Base-by-base conservation (phyloP, 2,113 vertebrate species). In the Bubo blakistoni region DNA sequence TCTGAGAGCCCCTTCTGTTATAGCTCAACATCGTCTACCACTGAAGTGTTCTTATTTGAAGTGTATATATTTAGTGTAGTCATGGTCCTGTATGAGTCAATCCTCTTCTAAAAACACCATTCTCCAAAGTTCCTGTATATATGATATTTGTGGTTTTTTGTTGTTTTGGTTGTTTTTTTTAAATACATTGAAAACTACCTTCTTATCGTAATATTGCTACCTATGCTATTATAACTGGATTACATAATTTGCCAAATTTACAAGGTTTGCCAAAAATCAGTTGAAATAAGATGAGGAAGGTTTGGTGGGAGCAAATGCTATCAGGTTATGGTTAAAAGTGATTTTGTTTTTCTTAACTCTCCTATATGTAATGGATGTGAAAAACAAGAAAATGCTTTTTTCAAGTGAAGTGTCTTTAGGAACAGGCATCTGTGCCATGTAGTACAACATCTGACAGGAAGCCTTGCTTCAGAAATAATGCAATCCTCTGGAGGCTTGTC, bases 361-460 rank as follows among this genome's bases (percentile, higher is more conserved):
- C 17, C 7, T 61, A 16, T 25, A 17, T 25, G 16, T 88, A 96
- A 66, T 42, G 57, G 77, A 78, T 54, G 32, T 44, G 71, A 19
- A 81, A 90, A 88, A 77, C 72, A 72, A 80, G 90, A 54, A 73
- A 91, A 77, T 61, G 69, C 30, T 90, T 95, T 94, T 91, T 95
- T 51, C 40, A 69, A 38, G 62, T 14, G 21, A 81, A 74, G 27
- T 19, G 17, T 44, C 57, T 91, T n/a, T 81, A 88, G 42, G n/a
- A 94, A 44, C 40, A 86, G 85, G n/a, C 38, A 13, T 70, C 63
- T 91, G 36, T 86, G 85, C 74, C 25, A 3, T 93, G 88, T 94
- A 92, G 34, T 88, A 85, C 85, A 92, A 34, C 44, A 80, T 79
- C 83, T 81, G 86, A 77, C 79, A 84, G 92, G 38, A 58, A 83